phyloP scores from a whole-genome alignment of 2,113 vertebrate genomes.

The Strix uralensis region DNA sequence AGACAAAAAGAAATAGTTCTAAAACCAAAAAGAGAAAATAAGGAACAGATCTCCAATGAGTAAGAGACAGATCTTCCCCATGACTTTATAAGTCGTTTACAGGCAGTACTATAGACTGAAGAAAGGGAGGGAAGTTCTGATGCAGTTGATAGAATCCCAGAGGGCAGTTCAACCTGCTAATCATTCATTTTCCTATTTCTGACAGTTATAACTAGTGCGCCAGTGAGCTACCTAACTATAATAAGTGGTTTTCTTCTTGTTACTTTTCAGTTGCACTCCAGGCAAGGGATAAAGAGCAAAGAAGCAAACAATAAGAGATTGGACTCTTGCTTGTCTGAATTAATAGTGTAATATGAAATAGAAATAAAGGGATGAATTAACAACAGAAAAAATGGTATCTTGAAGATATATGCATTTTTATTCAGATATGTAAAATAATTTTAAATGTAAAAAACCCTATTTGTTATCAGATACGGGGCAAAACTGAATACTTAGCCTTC shows the following conservation, averaged over 20 bases:
- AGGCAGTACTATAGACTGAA: neutral
- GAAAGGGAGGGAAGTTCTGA: neutral
- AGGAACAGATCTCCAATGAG: neutral
- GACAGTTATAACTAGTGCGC: accelerated
- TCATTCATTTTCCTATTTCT: neutral
- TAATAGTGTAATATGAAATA: neutral
- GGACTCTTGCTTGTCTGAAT: neutral
- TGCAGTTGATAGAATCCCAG: neutral
- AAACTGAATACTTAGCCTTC: neutral
- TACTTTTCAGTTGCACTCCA: neutral
- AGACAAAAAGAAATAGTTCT: neutral
- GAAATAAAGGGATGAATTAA: neutral
- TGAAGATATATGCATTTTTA: neutral
- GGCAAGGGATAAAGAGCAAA: neutral
- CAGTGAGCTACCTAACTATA: neutral
- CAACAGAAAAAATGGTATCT: neutral
- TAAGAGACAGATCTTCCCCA: neutral
- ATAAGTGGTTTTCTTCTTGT: neutral
- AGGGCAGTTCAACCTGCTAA: neutral
- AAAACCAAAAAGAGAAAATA: neutral
- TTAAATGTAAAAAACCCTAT: neutral
- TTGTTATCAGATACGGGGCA: neutral
- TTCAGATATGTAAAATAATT: neutral
- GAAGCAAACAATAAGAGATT: neutral
- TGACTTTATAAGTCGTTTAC: neutral